Evolutionary conservation across 2,113 vertebrate genomes (phyloP).

Genomic region (pig (Sus scrofa)): DNA sequence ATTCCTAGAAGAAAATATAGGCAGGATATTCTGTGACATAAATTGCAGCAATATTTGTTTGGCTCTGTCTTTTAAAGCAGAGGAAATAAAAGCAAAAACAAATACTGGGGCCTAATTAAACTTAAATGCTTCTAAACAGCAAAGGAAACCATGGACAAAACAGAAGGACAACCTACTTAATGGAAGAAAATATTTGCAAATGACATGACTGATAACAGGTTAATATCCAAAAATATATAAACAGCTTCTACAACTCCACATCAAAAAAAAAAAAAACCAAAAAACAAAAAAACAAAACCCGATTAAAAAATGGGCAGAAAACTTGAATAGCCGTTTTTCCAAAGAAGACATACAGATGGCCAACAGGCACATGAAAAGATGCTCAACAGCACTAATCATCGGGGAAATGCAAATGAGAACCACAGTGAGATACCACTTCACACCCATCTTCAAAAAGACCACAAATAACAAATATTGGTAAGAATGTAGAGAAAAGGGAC

Average conservation of each 20-base stretch:
- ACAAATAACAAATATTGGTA: not conserved
- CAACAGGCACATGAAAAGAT: not conserved
- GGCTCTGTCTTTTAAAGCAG: not conserved
- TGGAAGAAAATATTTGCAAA: not conserved
- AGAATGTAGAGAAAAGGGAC: not conserved
- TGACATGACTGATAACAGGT: not conserved
- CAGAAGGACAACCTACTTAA: not conserved
- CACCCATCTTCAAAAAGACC: not conserved
- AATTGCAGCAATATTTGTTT: not conserved
- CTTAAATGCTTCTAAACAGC: not conserved
- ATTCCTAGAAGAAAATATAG: not conserved
- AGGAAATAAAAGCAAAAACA: not conserved
- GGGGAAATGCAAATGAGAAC: not conserved
- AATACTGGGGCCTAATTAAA: not conserved
- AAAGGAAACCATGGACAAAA: not conserved
- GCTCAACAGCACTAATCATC: not conserved
- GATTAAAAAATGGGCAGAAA: not conserved
- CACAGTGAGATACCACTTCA: not conserved
- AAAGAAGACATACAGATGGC: not conserved
- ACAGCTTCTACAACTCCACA: not conserved
- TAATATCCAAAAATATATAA: not conserved
- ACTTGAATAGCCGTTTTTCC: not conserved
- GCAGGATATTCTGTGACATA: not conserved
- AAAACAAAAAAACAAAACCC: not conserved
- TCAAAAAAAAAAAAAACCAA: not conserved